Percentiles rank a stretch among this genome's conserved stretches.
Evolutionary conservation across 2,888 invertebrate species (phyloP).

Genomic region (Lepidocyrtinus sp.): DNA sequence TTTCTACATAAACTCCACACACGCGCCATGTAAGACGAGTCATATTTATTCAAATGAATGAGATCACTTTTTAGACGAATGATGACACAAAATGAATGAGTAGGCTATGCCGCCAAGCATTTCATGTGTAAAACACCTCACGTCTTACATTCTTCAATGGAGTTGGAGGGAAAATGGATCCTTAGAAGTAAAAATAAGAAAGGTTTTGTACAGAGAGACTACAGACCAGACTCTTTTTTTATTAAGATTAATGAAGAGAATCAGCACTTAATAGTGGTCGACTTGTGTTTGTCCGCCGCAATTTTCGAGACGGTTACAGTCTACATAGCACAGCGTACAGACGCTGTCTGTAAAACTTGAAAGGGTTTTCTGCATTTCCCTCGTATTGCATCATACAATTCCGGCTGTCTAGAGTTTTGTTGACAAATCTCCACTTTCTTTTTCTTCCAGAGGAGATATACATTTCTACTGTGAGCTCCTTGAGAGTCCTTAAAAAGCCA

Average conservation of each 20-base stretch:
- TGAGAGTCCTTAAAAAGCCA: no score
- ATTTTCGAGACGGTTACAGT: not conserved
- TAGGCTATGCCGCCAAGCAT: not conserved
- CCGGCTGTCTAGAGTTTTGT: no score
- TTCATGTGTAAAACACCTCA: constrained; percentile 5
- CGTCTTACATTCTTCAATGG: not conserved
- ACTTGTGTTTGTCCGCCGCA: constrained; percentile 11
- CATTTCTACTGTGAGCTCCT: no score
- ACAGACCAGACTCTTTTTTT: constrained; percentile 20
- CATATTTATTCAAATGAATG: constrained; percentile 56
- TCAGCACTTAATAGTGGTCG: constrained; percentile 38
- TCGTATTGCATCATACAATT: no score
- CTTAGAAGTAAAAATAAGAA: no score
- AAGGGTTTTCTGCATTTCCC: no score
- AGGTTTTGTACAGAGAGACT: not conserved
- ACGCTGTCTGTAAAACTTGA: no score
- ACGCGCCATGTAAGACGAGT: constrained; percentile 36
- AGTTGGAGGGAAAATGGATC: no score
- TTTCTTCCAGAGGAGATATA: no score
- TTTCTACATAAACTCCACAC: no score
- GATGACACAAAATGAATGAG: constrained; percentile 10
- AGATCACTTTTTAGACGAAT: constrained; percentile 23
- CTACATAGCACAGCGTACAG: no score
- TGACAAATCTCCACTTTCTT: no score
- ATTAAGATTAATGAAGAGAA: constrained; percentile 48